Evolutionary conservation across 2,113 vertebrate species (phyloP).

Genomic region (Noturus placidus): DNA sequence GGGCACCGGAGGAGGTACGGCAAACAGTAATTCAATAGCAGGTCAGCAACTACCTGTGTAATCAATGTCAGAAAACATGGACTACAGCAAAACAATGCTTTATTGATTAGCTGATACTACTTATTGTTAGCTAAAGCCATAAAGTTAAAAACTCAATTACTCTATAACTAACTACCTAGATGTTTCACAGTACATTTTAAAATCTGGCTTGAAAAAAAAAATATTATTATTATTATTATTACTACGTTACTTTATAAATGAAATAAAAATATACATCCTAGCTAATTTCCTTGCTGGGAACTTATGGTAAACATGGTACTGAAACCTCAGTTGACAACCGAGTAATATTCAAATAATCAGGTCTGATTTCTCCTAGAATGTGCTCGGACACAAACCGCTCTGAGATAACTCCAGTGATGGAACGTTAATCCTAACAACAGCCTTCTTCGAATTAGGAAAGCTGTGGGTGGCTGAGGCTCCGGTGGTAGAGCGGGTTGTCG

Average conservation of each 20-base stretch:
- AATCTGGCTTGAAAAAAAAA: too few relatives aligned
- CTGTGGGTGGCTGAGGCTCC: too few relatives aligned
- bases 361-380: background rate
- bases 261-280: background rate
- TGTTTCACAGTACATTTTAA: background rate
- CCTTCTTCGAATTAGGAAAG: background rate
- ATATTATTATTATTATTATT: too few relatives aligned
- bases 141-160: background rate
- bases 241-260: background rate
- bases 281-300: background rate
- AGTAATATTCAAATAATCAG: background rate
- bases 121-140: background rate
- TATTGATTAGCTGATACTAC: background rate
- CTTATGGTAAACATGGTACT: background rate
- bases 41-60: too few relatives aligned
- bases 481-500: too few relatives aligned
- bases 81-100: background rate
- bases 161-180: background rate
- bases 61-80: background rate
- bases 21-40: too few relatives aligned
- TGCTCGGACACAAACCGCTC: background rate
- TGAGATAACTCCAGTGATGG: background rate
- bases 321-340: background rate
- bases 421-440: background rate
- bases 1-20: too few relatives aligned